Base-by-base conservation (phyloP, 2,888 invertebrate species). In the Spialia ferax region DNA sequence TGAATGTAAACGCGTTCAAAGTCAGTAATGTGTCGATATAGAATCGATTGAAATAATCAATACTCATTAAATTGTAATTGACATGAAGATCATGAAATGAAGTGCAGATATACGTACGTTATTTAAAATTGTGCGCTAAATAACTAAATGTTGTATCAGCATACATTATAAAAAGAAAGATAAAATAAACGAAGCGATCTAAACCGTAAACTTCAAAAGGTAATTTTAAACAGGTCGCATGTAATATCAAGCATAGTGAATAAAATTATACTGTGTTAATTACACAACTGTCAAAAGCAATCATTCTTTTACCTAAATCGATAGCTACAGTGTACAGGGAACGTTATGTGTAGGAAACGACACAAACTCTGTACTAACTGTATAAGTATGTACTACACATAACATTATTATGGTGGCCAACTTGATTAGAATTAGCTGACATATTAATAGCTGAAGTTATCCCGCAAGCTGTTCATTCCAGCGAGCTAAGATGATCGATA, bases 381-480 rank as follows among this genome's bases (percentile, higher is more conserved):
- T 45, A 45, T 13, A 22, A 10, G 20, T 22, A 23, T 13, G 13
- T 23, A 23, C 6, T 6, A n/a, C 15, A 29, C 15, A 6, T 52
- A n/a, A 11, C 22, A 22, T 48, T 48, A n/a, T 13, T 15, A 23
- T 23, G 2, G 2, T n/a, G 7, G 5, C 54, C 8, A 15, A 54
- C 26, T 54, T 15, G 26, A 54, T 29, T 10, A 54, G 15, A 2
- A 15, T 54, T 26, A 15, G n/a, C 15, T 15, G 54, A 26, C 23
- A 15, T 22, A 54, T 54, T 54, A 54, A 54, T 54, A 15, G 15
- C 29, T 15, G n/a, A 54, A 54, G 29, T 54, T 54, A 54, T 2
- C 7, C 7, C 13, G 10, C 52, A 54, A 54, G 26, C 29, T 29
- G 54, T 54, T 54, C 15, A 10, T 29, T 8, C 1, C 54, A 29